phyloP scores from a whole-genome alignment of 2,113 vertebrate genomes.

The Anhinga anhinga region DNA sequence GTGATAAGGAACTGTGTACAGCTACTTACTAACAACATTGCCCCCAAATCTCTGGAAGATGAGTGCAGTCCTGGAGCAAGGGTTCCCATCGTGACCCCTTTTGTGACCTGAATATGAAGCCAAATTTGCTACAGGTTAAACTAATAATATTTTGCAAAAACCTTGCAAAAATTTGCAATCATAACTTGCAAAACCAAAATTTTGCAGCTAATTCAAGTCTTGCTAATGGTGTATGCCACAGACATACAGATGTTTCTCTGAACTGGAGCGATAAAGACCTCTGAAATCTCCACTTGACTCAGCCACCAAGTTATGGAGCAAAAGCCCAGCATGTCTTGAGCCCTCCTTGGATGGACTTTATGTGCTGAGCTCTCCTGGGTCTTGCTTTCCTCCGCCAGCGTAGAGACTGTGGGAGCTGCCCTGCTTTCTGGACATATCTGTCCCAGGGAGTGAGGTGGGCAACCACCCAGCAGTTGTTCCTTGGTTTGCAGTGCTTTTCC shows the following conservation, averaged over 20 bases:
- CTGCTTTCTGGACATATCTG: background rate
- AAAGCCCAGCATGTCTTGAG: background rate
- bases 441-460: background rate
- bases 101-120: accelerated
- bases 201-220: background rate
- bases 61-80: background rate
- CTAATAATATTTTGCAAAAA: background rate
- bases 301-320: background rate
- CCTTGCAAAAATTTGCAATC: background rate
- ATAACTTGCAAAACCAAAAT: background rate
- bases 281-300: background rate
- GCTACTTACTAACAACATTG: background rate
- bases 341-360: background rate
- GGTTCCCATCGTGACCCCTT: accelerated
- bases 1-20: background rate
- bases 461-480: slow-evolving; percentile 13
- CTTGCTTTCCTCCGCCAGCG: accelerated
- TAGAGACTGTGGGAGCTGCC: background rate
- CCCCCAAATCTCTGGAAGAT: background rate
- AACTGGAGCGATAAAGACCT: background rate
- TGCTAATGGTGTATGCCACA: background rate
- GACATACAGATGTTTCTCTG: background rate
- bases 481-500: background rate
- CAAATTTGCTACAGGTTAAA: background rate
- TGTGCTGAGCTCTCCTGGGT: background rate